phyloP scores from a whole-genome alignment of 92 coral and sea anemone species.

The Heteractis magnifica region DNA sequence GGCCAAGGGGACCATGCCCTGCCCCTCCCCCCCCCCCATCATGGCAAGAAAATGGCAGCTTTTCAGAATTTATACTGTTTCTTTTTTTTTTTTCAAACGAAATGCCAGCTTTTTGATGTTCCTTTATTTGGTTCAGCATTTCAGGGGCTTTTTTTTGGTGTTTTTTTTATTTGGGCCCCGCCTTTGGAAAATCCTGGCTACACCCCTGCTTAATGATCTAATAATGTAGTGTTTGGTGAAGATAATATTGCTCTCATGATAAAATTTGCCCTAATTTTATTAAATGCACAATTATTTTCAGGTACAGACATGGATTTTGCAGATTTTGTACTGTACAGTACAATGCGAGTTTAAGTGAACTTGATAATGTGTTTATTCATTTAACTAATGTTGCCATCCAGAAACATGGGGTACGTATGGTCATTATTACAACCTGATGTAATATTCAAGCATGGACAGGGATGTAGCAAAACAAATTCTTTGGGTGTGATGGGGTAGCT shows the following conservation, averaged over 20 bases:
- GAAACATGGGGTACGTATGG: constrained; percentile 82
- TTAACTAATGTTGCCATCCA: constrained; percentile 97
- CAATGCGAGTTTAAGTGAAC: constrained; percentile 95
- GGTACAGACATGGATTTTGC: constrained; percentile 94
- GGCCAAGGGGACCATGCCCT: too few species aligned
- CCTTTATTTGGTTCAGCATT: too few species aligned
- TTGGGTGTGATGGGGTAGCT: neutral
- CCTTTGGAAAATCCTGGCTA: too few species aligned
- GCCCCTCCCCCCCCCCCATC: too few species aligned
- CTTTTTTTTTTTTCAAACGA: neutral
- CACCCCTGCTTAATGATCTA: too few species aligned
- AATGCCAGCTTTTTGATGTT: neutral
- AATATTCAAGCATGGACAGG: neutral
- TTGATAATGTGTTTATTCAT: constrained; percentile 97
- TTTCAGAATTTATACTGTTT: too few species aligned
- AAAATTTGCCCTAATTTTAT: neutral
- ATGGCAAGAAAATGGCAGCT: too few species aligned
- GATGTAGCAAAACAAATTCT: neutral
- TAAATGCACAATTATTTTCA: constrained; percentile 1
- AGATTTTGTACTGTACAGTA: constrained; percentile 98
- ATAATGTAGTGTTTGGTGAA: neutral
- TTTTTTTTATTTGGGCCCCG: too few species aligned
- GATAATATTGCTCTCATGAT: neutral
- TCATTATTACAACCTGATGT: neutral
- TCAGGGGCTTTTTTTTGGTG: too few species aligned